Conservation (phyloP, 2,888 invertebrate species). For the Melieria crassipennis region DNA sequence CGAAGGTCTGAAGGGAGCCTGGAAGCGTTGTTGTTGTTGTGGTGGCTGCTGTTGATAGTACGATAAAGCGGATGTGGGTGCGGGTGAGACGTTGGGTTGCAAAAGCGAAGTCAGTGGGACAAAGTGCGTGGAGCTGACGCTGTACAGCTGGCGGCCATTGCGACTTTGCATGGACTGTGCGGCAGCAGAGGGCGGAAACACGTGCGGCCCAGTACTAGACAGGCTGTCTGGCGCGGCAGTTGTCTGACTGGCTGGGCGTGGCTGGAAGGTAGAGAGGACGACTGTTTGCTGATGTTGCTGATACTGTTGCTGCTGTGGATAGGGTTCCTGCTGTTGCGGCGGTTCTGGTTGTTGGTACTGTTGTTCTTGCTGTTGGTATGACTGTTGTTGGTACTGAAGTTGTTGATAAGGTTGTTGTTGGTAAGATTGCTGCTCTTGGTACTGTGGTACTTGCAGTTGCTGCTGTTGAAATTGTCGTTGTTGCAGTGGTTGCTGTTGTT, state of each 20-base stretch:
- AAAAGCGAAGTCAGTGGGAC: constrained; percentile 18
- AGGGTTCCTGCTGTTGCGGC: constrained; percentile 5
- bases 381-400: background rate
- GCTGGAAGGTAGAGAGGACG: background rate
- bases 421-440: constrained; percentile 11
- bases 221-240: background rate
- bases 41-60: background rate
- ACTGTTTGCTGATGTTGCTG: background rate
- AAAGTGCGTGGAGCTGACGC: constrained; percentile 23
- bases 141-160: constrained; percentile 19
- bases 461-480: constrained; percentile 5
- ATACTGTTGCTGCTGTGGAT: background rate
- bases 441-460: constrained; percentile 10
- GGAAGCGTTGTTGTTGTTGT: constrained; percentile 34
- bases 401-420: background rate
- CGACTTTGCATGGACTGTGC: constrained; percentile 10
- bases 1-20: constrained; percentile 51
- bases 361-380: constrained; percentile 3
- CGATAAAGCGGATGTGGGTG: background rate
- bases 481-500: constrained; percentile 1
- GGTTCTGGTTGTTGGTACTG: background rate
- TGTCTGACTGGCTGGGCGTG: background rate
- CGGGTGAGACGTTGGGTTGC: constrained; percentile 9
- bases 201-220: constrained; percentile 15
- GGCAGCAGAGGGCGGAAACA: constrained; percentile 15